Evolutionary conservation across 30 jellyfish, hydroid and myxozoan genomes (phyloP).

Genomic region (Clytia hemisphaerica): DNA sequence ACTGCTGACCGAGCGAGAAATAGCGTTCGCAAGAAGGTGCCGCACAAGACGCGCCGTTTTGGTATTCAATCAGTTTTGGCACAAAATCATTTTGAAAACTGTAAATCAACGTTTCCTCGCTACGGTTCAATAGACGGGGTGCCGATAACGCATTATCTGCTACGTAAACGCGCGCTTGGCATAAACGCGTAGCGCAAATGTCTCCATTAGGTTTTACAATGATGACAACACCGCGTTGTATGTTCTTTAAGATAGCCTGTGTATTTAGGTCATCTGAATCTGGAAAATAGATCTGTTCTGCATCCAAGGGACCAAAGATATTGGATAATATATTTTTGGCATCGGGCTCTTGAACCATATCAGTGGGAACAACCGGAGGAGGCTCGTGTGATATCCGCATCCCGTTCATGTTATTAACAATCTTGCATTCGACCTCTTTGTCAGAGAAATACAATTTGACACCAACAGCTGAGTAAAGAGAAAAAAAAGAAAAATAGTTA

Average conservation of each 20-base stretch:
- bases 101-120: slow-evolving; percentile 58
- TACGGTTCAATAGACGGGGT: slow-evolving; percentile 57
- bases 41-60: slow-evolving; percentile 24
- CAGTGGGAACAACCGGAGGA: slow-evolving; percentile 79
- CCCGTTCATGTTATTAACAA: slow-evolving; percentile 49
- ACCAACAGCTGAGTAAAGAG: slow-evolving; percentile 20
- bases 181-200: slow-evolving; percentile 74
- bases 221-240: slow-evolving; percentile 72
- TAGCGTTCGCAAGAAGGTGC: slow-evolving; percentile 68
- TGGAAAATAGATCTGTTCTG: slow-evolving; percentile 81
- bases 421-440: slow-evolving; percentile 33
- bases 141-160: slow-evolving; percentile 26
- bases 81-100: slow-evolving; percentile 46
- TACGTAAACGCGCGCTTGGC: slow-evolving; percentile 76
- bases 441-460: slow-evolving; percentile 35
- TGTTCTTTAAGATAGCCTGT: slow-evolving; percentile 32
- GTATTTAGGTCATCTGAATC: slow-evolving; percentile 52
- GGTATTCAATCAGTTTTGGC: slow-evolving; percentile 43
- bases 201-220: slow-evolving; percentile 54
- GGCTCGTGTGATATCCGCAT: slow-evolving; percentile 69
- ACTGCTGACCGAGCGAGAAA: slow-evolving; percentile 75
- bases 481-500: too few relatives aligned
- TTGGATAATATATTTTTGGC: slow-evolving; percentile 56
- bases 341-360: slow-evolving; percentile 46
- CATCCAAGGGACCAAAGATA: slow-evolving; percentile 79